A percentile compares a stretch with the other conserved stretches of the same genome.
phyloP scores from a whole-genome alignment of 2,797 vertebrate genomes.

The Apodemus agrarius region DNA sequence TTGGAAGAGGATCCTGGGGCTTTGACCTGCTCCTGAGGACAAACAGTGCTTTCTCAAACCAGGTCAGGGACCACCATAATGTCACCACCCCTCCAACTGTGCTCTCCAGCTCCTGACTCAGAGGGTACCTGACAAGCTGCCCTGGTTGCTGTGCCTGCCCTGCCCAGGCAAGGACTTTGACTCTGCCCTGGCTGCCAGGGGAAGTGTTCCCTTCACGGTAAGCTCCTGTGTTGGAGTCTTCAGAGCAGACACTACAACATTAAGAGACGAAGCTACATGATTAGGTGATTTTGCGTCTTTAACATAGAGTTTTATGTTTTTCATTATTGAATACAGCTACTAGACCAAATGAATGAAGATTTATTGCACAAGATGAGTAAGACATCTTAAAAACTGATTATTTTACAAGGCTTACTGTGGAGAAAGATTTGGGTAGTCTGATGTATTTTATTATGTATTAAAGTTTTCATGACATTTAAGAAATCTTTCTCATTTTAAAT shows the following conservation, averaged over 20 bases:
- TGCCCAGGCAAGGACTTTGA: neutral
- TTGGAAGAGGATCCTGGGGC: neutral
- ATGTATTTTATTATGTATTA: conserved; percentile 48
- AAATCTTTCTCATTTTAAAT: conserved; percentile 9
- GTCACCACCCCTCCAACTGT: neutral
- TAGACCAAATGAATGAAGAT: conserved; percentile 3
- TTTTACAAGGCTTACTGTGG: conserved; percentile 26
- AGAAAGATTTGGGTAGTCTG: neutral
- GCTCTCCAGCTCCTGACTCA: neutral
- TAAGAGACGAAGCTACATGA: conserved; percentile 25
- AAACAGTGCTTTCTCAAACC: neutral
- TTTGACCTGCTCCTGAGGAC: neutral
- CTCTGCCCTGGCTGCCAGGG: neutral
- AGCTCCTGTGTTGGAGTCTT: conserved; percentile 5
- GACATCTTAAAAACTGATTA: conserved; percentile 20
- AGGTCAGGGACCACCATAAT: neutral
- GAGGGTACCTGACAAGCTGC: neutral
- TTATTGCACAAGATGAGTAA: conserved; percentile 44
- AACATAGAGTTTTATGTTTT: conserved; percentile 17
- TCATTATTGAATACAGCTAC: conserved; percentile 4
- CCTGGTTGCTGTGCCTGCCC: neutral
- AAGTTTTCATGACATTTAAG: neutral
- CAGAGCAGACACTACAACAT: neutral
- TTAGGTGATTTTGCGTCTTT: neutral
- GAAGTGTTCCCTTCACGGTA: neutral